phyloP scores from a whole-genome alignment of 2,888 invertebrate species.

The Onchidella celtica region DNA sequence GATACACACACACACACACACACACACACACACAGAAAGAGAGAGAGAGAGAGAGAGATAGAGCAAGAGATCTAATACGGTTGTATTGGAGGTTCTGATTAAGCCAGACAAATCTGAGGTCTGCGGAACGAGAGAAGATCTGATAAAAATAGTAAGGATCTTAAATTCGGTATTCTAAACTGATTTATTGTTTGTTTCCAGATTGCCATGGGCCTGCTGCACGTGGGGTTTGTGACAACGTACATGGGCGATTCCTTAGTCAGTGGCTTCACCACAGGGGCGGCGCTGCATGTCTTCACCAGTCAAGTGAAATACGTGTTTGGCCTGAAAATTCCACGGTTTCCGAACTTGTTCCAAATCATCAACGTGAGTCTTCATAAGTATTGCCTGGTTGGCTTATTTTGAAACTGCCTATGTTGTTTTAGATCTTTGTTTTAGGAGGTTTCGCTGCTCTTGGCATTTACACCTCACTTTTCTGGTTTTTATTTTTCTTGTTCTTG shows the following conservation, averaged over 20 bases:
- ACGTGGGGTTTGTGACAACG: conserved; percentile 76
- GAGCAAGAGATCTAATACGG: too few species aligned
- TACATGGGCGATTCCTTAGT: conserved; percentile 83
- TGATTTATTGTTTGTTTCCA: background rate
- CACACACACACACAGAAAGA: too few species aligned
- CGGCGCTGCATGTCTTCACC: conserved; percentile 91
- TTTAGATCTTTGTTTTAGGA: background rate
- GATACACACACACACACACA: too few species aligned
- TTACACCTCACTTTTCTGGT: too few species aligned
- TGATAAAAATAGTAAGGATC: too few species aligned
- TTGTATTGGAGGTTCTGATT: too few species aligned
- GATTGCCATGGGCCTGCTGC: conserved; percentile 62
- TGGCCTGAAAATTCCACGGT: conserved; percentile 74
- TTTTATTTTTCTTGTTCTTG: too few species aligned
- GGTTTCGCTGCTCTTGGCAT: too few species aligned
- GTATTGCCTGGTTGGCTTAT: background rate
- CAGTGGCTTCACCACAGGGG: conserved; percentile 93
- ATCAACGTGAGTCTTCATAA: conserved; percentile 62
- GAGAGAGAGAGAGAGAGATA: too few species aligned
- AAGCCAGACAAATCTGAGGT: too few species aligned
- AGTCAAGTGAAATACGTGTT: conserved; percentile 85
- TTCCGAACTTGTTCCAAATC: conserved; percentile 71
- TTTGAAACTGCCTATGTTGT: background rate
- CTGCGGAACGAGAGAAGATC: too few species aligned
- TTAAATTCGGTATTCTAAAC: background rate